Evolutionary conservation across 2,113 vertebrate species (phyloP), one percentile per base, ranked within the genome.

Genomic region (Prunella fulvescens): DNA sequence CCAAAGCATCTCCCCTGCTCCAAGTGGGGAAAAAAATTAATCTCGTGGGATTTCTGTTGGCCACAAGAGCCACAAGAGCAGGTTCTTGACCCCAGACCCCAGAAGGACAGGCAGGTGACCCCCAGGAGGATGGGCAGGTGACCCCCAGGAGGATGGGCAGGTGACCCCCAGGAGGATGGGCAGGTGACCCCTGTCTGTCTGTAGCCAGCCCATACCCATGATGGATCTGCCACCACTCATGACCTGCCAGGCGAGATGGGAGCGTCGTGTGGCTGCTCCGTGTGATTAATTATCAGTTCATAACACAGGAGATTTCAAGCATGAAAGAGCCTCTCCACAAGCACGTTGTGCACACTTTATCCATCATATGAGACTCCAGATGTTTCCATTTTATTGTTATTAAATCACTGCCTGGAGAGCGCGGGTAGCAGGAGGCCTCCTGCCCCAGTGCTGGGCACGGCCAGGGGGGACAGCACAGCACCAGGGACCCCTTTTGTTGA

Each of bases 331-430:
- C 88, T 94, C 91, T 83, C 81, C 80, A 44, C 84, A 76, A 86
- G 35, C 88, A 70, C 40, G 31, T 60, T 17, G 80, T 42, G 77
- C 80, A 51, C 95, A 74, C 94, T 96, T 95, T 67, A 92, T 96
- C 91, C 94, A 76, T 92, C 93, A 84, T 44, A 64, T 11, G 61
- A 79, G 78, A 13, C 61, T 91, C 95, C 95, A 95, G 93, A 92
- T 91, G 84, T 93, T 95, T 95, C 91, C 65, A 84, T 89, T 92
- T 92, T 92, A 70, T 86, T 82, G 50, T 58, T 87, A 92, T 87
- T 87, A 96, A 95, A 74, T 92, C 89, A 64, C 67, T 6, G 83
- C 80, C 94, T 91, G 77, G 64, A 92, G 91, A 91, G 61, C 4
- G 14, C 0, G n/a, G 73, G 80, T 77, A 90, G 37, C 1, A 1